A percentile compares a stretch with the other conserved stretches of the same genome.
Conservation (phyloP, 2,888 invertebrate species). For the Fragum fragum region DNA sequence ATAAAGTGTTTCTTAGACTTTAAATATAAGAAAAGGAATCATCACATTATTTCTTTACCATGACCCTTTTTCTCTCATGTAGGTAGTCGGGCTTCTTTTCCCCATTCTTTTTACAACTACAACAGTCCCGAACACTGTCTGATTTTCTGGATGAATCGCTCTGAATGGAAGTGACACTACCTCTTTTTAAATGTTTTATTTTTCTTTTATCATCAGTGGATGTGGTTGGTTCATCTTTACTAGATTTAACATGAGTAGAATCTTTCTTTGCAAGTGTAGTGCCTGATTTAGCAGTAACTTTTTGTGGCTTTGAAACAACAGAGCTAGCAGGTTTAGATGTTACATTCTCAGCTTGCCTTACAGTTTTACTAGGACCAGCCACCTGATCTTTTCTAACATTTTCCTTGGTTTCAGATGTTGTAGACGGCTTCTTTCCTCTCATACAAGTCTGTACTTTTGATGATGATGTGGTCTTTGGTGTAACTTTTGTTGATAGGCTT, state of each 20-base stretch:
- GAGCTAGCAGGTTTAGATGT: slow-evolving; percentile 7
- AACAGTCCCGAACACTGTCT: slow-evolving; percentile 58
- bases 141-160: slow-evolving; percentile 51
- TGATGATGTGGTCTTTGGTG: neutral
- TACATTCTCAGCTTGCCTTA: neutral
- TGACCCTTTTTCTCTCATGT: neutral
- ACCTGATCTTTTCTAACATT: neutral
- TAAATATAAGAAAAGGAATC: neutral
- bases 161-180: slow-evolving; percentile 60
- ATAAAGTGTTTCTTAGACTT: no score
- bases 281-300: neutral
- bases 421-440: slow-evolving; percentile 9
- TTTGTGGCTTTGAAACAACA: slow-evolving; percentile 22
- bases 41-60: neutral
- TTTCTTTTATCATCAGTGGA: slow-evolving; percentile 26
- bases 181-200: slow-evolving; percentile 38
- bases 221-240: slow-evolving; percentile 2
- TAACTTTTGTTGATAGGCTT: neutral
- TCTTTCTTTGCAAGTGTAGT: neutral
- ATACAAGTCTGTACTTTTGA: slow-evolving; percentile 16
- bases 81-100: slow-evolving; percentile 20
- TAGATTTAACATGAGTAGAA: neutral
- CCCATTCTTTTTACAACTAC: slow-evolving; percentile 49
- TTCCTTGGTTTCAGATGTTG: neutral
- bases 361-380: neutral